Base-by-base conservation (phyloP, 2,888 invertebrate genomes). In the Matsumyia berberina region DNA sequence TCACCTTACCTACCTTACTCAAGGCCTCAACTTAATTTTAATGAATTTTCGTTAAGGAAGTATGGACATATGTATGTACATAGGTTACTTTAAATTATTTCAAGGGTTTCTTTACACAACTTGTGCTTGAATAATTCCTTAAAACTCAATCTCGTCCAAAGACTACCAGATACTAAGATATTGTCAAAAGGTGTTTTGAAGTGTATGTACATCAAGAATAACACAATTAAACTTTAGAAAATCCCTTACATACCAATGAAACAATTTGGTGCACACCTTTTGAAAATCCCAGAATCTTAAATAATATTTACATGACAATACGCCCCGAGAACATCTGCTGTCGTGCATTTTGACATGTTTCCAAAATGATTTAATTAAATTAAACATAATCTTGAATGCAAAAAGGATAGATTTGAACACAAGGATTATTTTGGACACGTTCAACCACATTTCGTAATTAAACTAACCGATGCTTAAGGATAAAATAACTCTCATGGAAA, bases 281-380 rank as follows among this genome's bases (percentile, higher is more conserved):
- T 11, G 9, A 12, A 51, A 37, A 29, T n/a, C 11, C 35, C 24
- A 51, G 8, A 51, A 7, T 8, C 60, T 60, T 60, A 72, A 72
- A 72, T 72, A 49, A 51, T 37, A n/a, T 46, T 46, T 35, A 24
- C 29, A 11, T 35, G 35, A 15, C 46, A 49, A 3, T 5, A 12
- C 57, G 33, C 35, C 46, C 46, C 17, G 24, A 46, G 8, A 44
- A 51, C 37, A 60, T 51, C 31, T 60, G 49, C 17, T 39, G 31
- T 15, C n/a, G 4, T 51, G 37, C 9, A 24, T 35, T 57, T 44
- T 33, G 42, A 37, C 57, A 51, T 51, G 7, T 19, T 60, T 17
- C 37, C 29, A 19, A 64, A 51, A 11, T 31, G 24, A 37, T 39
- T 60, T 53, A 72, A 60, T 60, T 51, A 19, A 72, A 60, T 33